Base-by-base conservation (phyloP, 2,888 invertebrate genomes). In the Horisme vitalbata region DNA sequence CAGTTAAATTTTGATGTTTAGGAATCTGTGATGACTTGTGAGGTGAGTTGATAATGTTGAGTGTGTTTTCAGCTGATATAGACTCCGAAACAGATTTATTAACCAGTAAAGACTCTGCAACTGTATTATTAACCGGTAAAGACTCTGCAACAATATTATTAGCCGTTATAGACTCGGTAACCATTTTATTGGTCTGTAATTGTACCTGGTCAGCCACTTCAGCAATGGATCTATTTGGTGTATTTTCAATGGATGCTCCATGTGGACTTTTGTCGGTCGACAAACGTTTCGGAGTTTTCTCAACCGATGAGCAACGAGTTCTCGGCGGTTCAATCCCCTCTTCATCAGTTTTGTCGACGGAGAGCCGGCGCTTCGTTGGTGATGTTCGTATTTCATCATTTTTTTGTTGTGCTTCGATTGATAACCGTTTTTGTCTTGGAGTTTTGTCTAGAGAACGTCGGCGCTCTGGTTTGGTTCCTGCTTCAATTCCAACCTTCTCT, bases 401-500 rank as follows among this genome's bases (percentile, higher is more conserved):
- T n/a, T 44, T 44, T 36, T 3, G 23, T 9, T 32, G 9, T 8
- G 11, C 9, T 57, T 45, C 56, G 10, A 37, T 21, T 21, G 21
- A 15, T 13, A 27, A 10, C 7, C 11, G 4, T 2, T 14, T 3
- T 10, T 34, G 15, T 9, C 41, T 43, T 9, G 20, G 18, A 18
- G 47, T 39, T 39, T 35, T 59, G 44, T 64, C 73, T n/a, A 61
- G 45, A 20, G 58, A 36, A 34, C 33, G 14, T 38, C 62, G 63
- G 28, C 71, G 68, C 2, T 68, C 71, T 55, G 52, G 79, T 61
- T 63, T 75, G 5, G 55, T 34, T 2, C 35, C 45, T 31, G 68
- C 71, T 48, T 75, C 75, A 10, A 41, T 32, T 4, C 57, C 60
- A 32, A 71, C 69, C 43, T 46, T 12, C 15, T 57, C 48, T 12